Evolutionary conservation across 1,140 invertebrate genomes (phyloP), one percentile per base, ranked within the genome.

Genomic region (Babylonia areolata): DNA sequence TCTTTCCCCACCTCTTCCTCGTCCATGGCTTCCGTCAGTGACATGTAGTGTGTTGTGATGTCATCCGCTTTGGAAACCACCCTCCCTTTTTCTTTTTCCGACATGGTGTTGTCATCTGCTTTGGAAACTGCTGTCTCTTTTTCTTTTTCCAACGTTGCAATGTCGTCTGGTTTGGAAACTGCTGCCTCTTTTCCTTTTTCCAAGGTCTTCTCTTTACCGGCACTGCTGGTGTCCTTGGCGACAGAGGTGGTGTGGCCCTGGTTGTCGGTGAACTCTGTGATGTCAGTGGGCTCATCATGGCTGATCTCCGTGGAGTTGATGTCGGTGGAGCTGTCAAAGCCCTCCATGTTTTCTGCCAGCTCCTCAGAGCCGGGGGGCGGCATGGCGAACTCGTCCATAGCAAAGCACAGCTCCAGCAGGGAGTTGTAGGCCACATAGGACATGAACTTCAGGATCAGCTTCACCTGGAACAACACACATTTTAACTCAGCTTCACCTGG

Each of bases 371-470:
- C 86, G 37, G 90, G 88, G n/a, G 91, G 92, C 6, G 97, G 95
- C 78, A 95, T 95, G 0, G 97, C 96, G 91, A 96, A 96, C 88
- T 97, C 96, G 90, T 97, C 98, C 94, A 97, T 96, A 37, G 99
- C 95, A 93, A 98, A 99, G 0, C 98, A 97, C 90, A 97, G 97
- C 95, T 99, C 98, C 6, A 99, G 94, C 84, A 97, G 95, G 96
- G 97, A 98, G 89, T 98, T 98, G 92, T 99, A 99, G n/a, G 96
- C 96, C 0, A 97, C 96, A 90, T 97, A 97, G 0, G 98, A 95
- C 95, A 98, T 96, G 87, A 97, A 97, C 35, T 96, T 96, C 0
- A 97, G 96, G 0, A 99, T 97, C 85, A 96, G 95, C 93, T 99
- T 99, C 0, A 99, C 94, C 94, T 95, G 88, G 40, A 89, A 87